Evolutionary conservation across 2,888 invertebrate species (phyloP), one percentile per base, ranked within the genome.

Genomic region (Caenorhabditis sp.): DNA sequence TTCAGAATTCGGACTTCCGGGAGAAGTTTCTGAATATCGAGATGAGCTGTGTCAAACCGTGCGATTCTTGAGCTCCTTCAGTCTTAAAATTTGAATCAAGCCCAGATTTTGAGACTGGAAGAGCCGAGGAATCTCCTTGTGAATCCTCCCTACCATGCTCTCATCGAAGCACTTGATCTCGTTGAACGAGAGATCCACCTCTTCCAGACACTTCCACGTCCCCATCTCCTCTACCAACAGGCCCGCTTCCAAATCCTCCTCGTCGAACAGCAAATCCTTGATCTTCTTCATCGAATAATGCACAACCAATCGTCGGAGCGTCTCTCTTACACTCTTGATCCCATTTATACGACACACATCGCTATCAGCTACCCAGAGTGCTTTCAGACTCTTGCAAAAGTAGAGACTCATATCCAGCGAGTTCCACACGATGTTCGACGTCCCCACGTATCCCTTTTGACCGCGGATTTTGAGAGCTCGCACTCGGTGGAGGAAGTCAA

Each of bases 361-460:
- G 86, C 92, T 92, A 56, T 91, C 90, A 14, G 90, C 84, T 49
- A 93, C 79, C 93, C 93, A 93, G 63, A 98, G 94, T 35, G 91
- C 91, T 76, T 94, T 94, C n/a, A 97, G 89, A 87, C 93, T 94
- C 92, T 96, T 97, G 92, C 97, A 97, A 35, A 95, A 95, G 72
- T 95, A 94, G 47, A 98, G 93, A 91, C 96, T 96, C 93, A 96
- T 96, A 38, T 94, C 94, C 35, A 97, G 93, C 49, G 95, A 94
- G 89, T 96, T 96, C 0, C 96, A 95, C 82, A 95, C 94, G 82
- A 98, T 95, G 92, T 96, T 96, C 92, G 97, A 97, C 0, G 95
- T 95, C 8, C 95, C 95, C 59, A 96, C 95, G 51, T 94, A 94
- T 76, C 94, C 76, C 58, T 82, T 84, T 31, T 77, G 81, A 24